Percentiles rank a stretch among this genome's conserved stretches.
Conservation (phyloP, 2,888 invertebrate genomes). For the Xestia rhomboidea region DNA sequence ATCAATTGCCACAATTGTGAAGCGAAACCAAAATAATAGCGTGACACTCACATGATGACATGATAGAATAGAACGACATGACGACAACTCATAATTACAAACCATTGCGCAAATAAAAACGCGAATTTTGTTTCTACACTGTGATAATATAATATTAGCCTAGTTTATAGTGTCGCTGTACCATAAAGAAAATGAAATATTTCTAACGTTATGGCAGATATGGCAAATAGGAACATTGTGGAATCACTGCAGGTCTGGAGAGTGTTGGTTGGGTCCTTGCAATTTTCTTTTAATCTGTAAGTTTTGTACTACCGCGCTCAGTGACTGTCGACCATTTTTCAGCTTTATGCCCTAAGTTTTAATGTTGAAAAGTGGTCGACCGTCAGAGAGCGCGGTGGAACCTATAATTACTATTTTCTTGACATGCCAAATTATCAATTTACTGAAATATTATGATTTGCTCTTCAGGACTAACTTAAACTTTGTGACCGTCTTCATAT, state of each 20-base stretch:
- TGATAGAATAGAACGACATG: constrained; percentile 45
- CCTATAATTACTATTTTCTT: not conserved
- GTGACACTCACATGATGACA: constrained; percentile 46
- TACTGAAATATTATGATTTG: not conserved
- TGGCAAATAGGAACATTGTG: not conserved
- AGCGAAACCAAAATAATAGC: constrained; percentile 66
- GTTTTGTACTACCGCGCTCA: not conserved
- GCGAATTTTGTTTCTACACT: constrained; percentile 31
- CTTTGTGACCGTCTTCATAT: not conserved
- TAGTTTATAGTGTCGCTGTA: constrained; percentile 20
- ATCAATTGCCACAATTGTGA: constrained; percentile 69
- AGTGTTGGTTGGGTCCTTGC: not conserved
- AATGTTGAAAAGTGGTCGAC: too few species aligned
- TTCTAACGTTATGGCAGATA: not conserved
- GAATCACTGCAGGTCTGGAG: not conserved
- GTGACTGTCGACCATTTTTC: too few species aligned
- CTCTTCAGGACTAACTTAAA: not conserved
- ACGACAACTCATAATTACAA: constrained; percentile 49
- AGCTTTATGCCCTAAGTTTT: too few species aligned
- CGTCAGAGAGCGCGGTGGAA: too few species aligned
- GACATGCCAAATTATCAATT: not conserved
- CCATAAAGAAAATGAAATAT: constrained; percentile 13
- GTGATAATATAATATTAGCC: constrained; percentile 14
- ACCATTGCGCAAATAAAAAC: constrained; percentile 47
- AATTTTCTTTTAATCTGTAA: not conserved